Evolutionary conservation across 1,140 invertebrate genomes (phyloP).

Genomic region (Alviniconcha marisindica): DNA sequence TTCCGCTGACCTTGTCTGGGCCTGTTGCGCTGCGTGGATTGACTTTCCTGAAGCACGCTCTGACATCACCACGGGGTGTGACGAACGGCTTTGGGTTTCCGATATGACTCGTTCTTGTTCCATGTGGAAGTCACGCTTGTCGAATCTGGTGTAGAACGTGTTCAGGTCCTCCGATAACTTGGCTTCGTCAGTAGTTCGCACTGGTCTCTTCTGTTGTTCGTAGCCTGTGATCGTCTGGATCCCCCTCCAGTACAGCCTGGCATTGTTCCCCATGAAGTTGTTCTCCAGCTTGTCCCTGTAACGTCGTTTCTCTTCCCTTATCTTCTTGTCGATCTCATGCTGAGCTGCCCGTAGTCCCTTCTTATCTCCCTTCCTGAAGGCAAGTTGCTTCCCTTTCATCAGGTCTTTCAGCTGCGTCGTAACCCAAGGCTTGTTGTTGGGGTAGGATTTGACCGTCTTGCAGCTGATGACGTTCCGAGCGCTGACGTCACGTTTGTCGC

Average conservation of each 20-base stretch:
- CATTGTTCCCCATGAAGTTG: neutral
- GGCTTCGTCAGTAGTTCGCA: neutral
- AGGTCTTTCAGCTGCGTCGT: constrained; percentile 1
- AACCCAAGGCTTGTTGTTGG: constrained; percentile 28
- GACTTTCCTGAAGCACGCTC: neutral
- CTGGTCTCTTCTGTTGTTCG: neutral
- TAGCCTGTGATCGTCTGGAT: neutral
- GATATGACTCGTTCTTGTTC: neutral
- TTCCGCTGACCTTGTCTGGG: neutral
- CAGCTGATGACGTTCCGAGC: neutral
- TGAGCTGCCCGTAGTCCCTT: neutral
- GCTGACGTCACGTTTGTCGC: too few species aligned
- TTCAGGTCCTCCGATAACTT: neutral
- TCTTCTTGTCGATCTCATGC: constrained; percentile 3
- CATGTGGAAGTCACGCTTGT: neutral
- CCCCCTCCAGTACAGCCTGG: neutral
- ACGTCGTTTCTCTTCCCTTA: neutral
- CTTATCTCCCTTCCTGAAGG: neutral
- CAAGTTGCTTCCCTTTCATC: constrained; percentile 22
- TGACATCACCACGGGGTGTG: too few species aligned
- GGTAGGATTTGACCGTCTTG: neutral
- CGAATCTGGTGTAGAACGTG: neutral
- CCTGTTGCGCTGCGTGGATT: neutral
- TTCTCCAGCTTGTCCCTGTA: neutral
- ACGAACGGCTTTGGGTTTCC: neutral